phyloP scores from a whole-genome alignment of 2,113 vertebrate genomes.

The Aegithalos caudatus region DNA sequence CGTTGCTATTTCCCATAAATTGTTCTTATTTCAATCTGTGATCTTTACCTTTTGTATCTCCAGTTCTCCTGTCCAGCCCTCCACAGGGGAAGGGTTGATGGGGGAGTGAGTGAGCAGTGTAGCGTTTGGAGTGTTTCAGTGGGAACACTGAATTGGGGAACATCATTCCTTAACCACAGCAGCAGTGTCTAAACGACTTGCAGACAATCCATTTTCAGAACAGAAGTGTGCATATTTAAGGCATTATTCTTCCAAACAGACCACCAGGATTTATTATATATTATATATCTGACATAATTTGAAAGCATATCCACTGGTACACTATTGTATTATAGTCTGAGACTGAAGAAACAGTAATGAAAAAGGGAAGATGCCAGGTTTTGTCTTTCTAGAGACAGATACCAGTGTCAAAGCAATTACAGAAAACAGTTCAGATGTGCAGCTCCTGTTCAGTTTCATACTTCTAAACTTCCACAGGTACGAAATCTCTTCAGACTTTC shows the following conservation, averaged over 20 bases:
- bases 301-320: neutral
- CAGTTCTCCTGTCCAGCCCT: neutral
- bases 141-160: neutral
- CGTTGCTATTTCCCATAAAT: neutral
- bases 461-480: neutral
- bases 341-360: neutral
- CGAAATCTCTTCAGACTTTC: neutral
- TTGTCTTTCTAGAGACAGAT: neutral
- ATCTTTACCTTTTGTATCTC: neutral
- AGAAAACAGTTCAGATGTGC: neutral
- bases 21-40: neutral
- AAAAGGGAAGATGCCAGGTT: neutral
- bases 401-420: neutral
- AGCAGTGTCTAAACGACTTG: neutral
- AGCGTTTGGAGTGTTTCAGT: neutral
- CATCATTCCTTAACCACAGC: neutral
- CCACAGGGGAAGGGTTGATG: neutral
- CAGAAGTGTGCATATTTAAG: neutral
- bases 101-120: accelerated
- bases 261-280: neutral
- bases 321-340: neutral
- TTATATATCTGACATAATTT: neutral
- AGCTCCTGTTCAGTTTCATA: neutral
- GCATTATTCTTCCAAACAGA: neutral
- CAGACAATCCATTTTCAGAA: neutral